Evolutionary conservation across 2,797 vertebrate genomes (phyloP), one percentile per base, ranked within the genome.

Genomic region (Yasuhikotakia modesta): DNA sequence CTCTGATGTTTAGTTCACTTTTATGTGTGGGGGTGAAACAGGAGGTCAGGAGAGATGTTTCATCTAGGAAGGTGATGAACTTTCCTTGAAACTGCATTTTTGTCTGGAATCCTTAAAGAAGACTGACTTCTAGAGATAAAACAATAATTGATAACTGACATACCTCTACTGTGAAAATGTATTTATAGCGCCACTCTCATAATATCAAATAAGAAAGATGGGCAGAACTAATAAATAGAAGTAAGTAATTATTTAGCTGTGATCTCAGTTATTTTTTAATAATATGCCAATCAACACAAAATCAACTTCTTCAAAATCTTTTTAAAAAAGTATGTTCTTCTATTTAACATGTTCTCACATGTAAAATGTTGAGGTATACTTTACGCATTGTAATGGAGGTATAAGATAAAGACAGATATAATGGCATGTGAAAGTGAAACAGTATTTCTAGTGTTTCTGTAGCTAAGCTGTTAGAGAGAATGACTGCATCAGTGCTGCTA

Each of bases 41-140:
- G 89, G 88, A 84, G 86, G 85, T 82, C 61, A 81, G 81, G 87
- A 90, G 86, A 89, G 88, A 86, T 87, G 80, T 85, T 61, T 50
- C 35, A 17, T 21, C 2, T 22, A 3, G 14, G 52, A 14, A 13
- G 22, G 12, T 21, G 22, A 57, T 24, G 48, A 68, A 65, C 39
- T 19, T 76, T 76, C n/a, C 60, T 35, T 65, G 3, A 68, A 80
- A 70, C 17, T 24, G 52, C 11, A 67, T 22, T 46, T 57, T 12
- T 12, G 19, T 21, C 12, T 14, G 4, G 11, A 13, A 24, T 55
- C 12, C 3, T 22, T n/a, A 48, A 57, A 52, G 12, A 17, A 12
- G 8, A 19, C 22, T 21, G 48, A 72, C 32, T 57, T 78, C 79
- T 82, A 22, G 21, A 48, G 52, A 39, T n/a, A n/a, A n/a, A n/a